These are phyloP conservation scores for Enteromius trimaculatus DNA, from an alignment of 2,797 vertebrate genomes.

Conservation along the genomic window DNA sequence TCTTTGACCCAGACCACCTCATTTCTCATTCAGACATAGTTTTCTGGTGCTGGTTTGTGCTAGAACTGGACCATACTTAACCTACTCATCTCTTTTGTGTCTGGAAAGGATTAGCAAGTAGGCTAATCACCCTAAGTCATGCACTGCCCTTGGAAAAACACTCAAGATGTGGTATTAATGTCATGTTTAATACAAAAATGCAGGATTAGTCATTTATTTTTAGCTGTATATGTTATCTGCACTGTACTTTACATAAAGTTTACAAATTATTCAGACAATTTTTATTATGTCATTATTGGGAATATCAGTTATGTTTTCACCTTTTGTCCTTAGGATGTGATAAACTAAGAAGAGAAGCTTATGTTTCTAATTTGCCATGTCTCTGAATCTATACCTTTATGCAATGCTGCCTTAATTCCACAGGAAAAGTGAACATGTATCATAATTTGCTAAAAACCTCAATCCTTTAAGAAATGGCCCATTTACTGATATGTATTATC, in stretches of 20 bases:
- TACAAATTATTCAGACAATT: too few species aligned
- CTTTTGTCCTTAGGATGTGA: neutral
- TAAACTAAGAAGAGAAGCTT: neutral
- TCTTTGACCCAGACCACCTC: conserved; percentile 19
- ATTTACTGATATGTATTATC: neutral
- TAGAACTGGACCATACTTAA: conserved; percentile 56
- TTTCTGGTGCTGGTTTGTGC: conserved; percentile 17
- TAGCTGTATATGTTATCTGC: neutral
- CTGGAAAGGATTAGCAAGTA: conserved; percentile 73
- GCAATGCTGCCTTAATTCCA: neutral
- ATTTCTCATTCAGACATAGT: conserved; percentile 20
- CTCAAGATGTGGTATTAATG: neutral
- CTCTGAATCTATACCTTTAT: conserved; percentile 10
- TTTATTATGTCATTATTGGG: neutral
- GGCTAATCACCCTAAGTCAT: conserved; percentile 68
- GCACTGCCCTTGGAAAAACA: conserved; percentile 12
- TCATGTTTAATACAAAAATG: neutral
- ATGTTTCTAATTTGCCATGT: conserved; percentile 11
- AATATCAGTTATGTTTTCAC: neutral
- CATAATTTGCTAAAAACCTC: neutral
- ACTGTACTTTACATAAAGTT: neutral
- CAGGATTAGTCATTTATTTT: neutral
- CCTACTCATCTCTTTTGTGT: conserved; percentile 75
- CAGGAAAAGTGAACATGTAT: neutral
- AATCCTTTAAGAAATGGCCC: neutral